phyloP scores from a whole-genome alignment of 1,140 invertebrate genomes.

The Drosophila gunungcola region DNA sequence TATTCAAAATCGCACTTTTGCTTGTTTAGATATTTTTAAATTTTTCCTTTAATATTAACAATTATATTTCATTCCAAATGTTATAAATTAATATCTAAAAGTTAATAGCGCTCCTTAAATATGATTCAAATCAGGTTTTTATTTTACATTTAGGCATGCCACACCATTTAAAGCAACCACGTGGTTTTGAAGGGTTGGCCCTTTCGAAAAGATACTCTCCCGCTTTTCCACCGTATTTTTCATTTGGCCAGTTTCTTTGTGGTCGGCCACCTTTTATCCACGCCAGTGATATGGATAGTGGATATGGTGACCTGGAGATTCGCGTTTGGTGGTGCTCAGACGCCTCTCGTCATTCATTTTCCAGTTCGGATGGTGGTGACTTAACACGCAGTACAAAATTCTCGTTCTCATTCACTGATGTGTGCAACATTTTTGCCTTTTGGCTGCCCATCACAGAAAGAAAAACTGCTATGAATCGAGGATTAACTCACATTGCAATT shows the following conservation, averaged over 20 bases:
- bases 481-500: too few relatives aligned
- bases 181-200: slow-evolving; percentile 6
- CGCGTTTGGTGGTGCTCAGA: slow-evolving; percentile 15
- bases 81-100: too few relatives aligned
- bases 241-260: slow-evolving; percentile 31
- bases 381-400: slow-evolving; percentile 27
- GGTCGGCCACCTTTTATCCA: slow-evolving; percentile 21
- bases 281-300: slow-evolving; percentile 15
- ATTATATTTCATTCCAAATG: too few relatives aligned
- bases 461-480: not conserved
- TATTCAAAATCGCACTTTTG: too few relatives aligned
- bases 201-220: slow-evolving; percentile 1
- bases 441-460: slow-evolving; percentile 5
- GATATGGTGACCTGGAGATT: slow-evolving; percentile 3
- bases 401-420: slow-evolving; percentile 37
- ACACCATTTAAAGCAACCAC: not conserved
- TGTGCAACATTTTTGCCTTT: slow-evolving; percentile 44
- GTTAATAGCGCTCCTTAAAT: too few relatives aligned
- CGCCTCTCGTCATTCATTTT: slow-evolving; percentile 3
- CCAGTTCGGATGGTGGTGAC: slow-evolving; percentile 34
- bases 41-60: too few relatives aligned
- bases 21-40: too few relatives aligned
- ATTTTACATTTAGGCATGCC: not conserved
- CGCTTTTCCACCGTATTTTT: slow-evolving; percentile 2
- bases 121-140: not conserved